Percentiles rank a stretch among this genome's conserved stretches.
These are phyloP conservation scores for Trichonephila clavipes DNA, from an alignment of 1,140 invertebrate species.

Conservation along the genomic window DNA sequence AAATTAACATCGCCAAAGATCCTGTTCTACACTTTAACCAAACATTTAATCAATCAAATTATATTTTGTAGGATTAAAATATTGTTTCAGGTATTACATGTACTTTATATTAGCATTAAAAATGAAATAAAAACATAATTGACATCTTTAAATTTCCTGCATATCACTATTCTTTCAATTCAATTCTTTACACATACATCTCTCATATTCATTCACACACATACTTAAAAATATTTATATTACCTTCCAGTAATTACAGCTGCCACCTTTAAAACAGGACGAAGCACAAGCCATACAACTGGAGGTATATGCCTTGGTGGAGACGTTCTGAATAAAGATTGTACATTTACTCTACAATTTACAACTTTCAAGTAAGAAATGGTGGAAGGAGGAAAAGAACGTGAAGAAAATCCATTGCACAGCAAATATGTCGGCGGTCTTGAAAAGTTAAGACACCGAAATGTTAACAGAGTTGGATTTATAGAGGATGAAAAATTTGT, in stretches of 20 bases:
- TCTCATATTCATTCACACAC: too few relatives aligned
- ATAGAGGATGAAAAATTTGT: background rate
- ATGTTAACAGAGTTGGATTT: background rate
- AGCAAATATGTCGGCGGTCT: background rate
- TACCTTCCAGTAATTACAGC: constrained; percentile 77
- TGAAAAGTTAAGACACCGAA: background rate
- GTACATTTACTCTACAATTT: background rate
- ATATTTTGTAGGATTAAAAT: too few relatives aligned
- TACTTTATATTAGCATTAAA: too few relatives aligned
- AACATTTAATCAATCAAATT: too few relatives aligned
- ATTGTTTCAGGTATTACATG: too few relatives aligned
- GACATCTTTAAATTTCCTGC: too few relatives aligned
- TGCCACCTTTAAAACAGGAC: constrained; percentile 73
- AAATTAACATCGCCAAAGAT: too few relatives aligned
- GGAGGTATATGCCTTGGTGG: constrained; percentile 74
- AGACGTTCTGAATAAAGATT: constrained; percentile 62
- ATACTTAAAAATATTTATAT: background rate
- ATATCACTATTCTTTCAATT: too few relatives aligned
- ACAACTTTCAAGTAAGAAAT: background rate
- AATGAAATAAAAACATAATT: too few relatives aligned
- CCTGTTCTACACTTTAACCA: too few relatives aligned
- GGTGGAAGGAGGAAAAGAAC: background rate
- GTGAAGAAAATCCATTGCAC: background rate
- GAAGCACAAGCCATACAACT: constrained; percentile 67
- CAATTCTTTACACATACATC: too few relatives aligned